Evolutionary conservation across 2,113 vertebrate genomes (phyloP).

Genomic region (Orthonyx spaldingii): DNA sequence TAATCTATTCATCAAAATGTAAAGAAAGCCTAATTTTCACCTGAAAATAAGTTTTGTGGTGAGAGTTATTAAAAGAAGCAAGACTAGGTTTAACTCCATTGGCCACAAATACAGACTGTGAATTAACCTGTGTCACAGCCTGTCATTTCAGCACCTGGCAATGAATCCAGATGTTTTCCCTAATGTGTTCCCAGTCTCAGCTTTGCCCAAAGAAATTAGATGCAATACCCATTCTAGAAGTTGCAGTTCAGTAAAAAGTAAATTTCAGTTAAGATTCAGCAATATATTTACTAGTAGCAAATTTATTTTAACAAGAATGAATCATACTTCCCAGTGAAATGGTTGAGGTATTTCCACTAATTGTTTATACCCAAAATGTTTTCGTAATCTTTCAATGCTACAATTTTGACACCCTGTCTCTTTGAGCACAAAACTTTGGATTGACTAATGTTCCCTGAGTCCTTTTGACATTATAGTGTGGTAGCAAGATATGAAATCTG

Average conservation of each 20-base stretch:
- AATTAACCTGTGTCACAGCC: neutral
- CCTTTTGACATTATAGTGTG: neutral
- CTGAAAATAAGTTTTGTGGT: neutral
- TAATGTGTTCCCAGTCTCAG: neutral
- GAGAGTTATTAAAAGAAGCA: neutral
- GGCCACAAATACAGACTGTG: neutral
- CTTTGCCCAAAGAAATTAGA: neutral
- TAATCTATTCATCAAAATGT: neutral
- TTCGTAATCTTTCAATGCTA: neutral
- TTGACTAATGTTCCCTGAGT: neutral
- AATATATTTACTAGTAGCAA: neutral
- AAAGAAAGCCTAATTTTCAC: neutral
- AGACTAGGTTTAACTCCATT: neutral
- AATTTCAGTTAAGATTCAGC: neutral
- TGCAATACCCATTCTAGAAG: neutral
- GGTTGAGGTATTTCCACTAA: constrained; percentile 6
- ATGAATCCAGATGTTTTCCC: neutral
- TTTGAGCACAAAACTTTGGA: neutral
- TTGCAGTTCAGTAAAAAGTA: neutral
- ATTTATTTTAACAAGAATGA: neutral
- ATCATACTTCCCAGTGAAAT: neutral
- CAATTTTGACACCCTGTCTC: neutral
- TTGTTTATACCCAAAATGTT: neutral
- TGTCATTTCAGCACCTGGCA: neutral
- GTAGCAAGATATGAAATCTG: neutral